phyloP scores from a whole-genome alignment of 2,113 vertebrate species.

The Paedocypris sp. region DNA sequence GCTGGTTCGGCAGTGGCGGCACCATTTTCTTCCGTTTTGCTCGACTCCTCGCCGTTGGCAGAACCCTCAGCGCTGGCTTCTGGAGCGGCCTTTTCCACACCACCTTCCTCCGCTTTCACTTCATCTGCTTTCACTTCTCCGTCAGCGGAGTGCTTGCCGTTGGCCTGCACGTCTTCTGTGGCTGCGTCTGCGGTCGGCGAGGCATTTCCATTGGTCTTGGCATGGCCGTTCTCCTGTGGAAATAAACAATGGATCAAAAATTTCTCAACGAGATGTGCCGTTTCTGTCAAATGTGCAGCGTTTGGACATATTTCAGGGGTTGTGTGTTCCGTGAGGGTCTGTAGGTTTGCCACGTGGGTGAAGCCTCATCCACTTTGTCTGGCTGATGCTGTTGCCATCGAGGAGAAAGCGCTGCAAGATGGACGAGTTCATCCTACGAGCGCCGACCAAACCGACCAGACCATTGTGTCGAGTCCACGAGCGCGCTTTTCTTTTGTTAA shows the following conservation, averaged over 20 bases:
- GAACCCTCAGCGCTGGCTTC: conserved; percentile 59
- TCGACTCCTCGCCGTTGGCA: conserved; percentile 66
- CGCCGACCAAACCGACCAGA: background rate
- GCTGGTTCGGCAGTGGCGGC: conserved; percentile 79
- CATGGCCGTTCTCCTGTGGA: conserved; percentile 81
- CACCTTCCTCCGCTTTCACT: conserved; percentile 40
- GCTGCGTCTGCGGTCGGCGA: conserved; percentile 69
- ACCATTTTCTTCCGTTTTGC: conserved; percentile 48
- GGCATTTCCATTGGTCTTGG: conserved; percentile 72
- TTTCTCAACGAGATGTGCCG: too few relatives aligned
- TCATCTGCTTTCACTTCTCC: conserved; percentile 59
- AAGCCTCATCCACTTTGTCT: conserved; percentile 30
- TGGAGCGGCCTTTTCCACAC: conserved; percentile 42
- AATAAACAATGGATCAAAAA: conserved; percentile 23
- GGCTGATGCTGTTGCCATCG: conserved; percentile 25
- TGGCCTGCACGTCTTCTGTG: conserved; percentile 81
- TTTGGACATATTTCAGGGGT: too few relatives aligned
- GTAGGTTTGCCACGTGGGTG: conserved; percentile 32
- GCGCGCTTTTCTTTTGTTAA: background rate
- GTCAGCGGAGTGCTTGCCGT: conserved; percentile 75
- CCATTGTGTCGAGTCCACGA: background rate
- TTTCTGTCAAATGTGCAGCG: too few relatives aligned
- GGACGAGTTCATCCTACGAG: conserved; percentile 20
- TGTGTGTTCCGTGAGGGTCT: too few relatives aligned
- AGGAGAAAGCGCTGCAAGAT: conserved; percentile 27